Base-by-base conservation (phyloP, 2,797 vertebrate genomes). In the Smutsia temminckii region DNA sequence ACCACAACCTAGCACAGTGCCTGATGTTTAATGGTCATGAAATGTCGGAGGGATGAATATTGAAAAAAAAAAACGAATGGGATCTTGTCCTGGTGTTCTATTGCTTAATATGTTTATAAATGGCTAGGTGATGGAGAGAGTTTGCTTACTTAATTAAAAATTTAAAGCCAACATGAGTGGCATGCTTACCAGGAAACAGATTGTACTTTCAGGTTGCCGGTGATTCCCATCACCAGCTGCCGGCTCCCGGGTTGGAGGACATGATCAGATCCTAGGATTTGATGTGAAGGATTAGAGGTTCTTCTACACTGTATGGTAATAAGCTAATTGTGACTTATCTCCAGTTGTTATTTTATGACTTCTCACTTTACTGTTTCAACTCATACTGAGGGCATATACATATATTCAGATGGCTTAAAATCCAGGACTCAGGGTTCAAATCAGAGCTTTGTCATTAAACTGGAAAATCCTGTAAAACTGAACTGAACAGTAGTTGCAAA, bases 11-110 rank as follows among this genome's bases (percentile, higher is more conserved):
- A 74, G 59, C 37, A n/a, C 37, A 71, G 16, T 32, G 17, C 49
- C 69, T 69, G 23, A 40, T 46, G 21, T 27, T 40, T 55, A 53
- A 86, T 63, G 46, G 53, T 74, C 71, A 77, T 63, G 32, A 89
- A 93, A 49, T 63, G 6, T 63, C 88, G 29, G 53, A 29, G 78
- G 40, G 49, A 86, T 12, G 9, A 6, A 81, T 78, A 69, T 2
- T 69, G 69, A 94, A 89, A 57, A 89, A 86, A 57, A 89, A 86
- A 92, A 71, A 14, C 55, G 74, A 83, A 59, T 83, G 69, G n/a
- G 29, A 69, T 78, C 80, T 78, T 91, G 37, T 88, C 34, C 66
- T 64, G 17, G 34, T 11, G 18, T 34, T 57, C n/a, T 92, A 8
- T 23, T 85, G 37, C 21, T 87, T 85, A 63, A 59, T 69, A 74